Base-by-base conservation (phyloP, 2,113 vertebrate genomes). In the Callionymus lyra region DNA sequence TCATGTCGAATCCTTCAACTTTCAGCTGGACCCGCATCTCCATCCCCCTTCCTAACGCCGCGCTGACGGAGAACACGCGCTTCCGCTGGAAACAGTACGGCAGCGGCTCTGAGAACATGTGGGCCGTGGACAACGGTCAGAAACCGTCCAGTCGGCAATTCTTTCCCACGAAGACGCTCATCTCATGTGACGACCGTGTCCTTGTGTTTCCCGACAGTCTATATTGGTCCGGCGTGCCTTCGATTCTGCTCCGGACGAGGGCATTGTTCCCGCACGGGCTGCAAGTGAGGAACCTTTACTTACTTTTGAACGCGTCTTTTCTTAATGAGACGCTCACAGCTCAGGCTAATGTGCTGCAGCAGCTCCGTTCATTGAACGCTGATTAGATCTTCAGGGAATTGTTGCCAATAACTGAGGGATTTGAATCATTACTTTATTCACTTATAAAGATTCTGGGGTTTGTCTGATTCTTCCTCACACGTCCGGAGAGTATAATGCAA, bases 11-110 rank as follows among this genome's bases (percentile, higher is more conserved):
- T n/a, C n/a, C n/a, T n/a, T n/a, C n/a, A n/a, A n/a, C n/a, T n/a
- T n/a, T n/a, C n/a, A n/a, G n/a, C n/a, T 99, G 95, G 95, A 97
- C 90, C 48, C 85, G 95, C 74, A 89, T 99, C 80, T 92, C 91
- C 1, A 87, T 91, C 68, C 93, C 93, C 21, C 84, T 99, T 65
- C 92, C 95, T 53, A 97, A 95, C 0, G 87, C 92, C 16, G 93
- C 92, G 0, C 79, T 99, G 39, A 94, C 94, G 21, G 88, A 82
- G 15, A 85, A 84, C 47, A 94, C 92, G 13, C 87, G 90, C 44
- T 91, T 99, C 70, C 92, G 90, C 53, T 99, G 95, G 95, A 91
- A 88, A 62, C 95, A 98, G 77, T 88, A 70, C 0, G 90, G 91
- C 65, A 73, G 80, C 2, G 86, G 91, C 63, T 56, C 80, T 9